Percentiles rank a stretch among this genome's conserved stretches.
Conservation (phyloP, 64 coral and sea anemone species). For the Pocillopora damicornis region DNA sequence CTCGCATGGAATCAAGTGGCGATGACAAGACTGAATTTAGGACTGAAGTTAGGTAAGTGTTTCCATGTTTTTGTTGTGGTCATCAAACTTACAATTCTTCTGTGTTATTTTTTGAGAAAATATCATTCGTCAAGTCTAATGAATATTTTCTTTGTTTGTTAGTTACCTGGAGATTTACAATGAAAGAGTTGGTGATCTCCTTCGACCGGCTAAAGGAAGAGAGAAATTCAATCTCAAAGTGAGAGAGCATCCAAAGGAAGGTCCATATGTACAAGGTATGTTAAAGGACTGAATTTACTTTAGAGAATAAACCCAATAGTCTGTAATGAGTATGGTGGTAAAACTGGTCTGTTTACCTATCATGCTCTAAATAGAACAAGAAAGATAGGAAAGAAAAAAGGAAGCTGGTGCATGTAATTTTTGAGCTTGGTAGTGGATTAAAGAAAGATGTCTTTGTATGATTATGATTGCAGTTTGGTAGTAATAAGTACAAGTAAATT, state of each 20-base stretch:
- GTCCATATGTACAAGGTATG: constrained; percentile 96
- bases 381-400: too few species aligned
- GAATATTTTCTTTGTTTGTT: neutral
- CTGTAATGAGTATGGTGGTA: too few species aligned
- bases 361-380: too few species aligned
- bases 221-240: constrained; percentile 95
- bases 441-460: too few species aligned
- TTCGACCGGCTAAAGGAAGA: constrained; percentile 91
- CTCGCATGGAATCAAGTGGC: constrained; percentile 71
- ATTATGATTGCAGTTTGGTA: neutral
- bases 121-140: too few species aligned
- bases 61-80: neutral
- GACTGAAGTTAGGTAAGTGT: constrained; percentile 94
- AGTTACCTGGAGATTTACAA: constrained; percentile 99
- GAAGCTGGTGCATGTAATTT: too few species aligned
- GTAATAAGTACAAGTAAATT: too few species aligned
- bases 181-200: constrained; percentile 94
- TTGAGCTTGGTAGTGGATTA: too few species aligned
- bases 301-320: too few species aligned
- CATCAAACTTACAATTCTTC: too few species aligned
- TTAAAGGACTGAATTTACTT: neutral
- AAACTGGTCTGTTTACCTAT: too few species aligned
- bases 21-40: constrained; percentile 91
- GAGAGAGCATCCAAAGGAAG: constrained; percentile 94
- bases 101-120: too few species aligned